A percentile compares a stretch with the other conserved stretches of the same genome.
phyloP scores from a whole-genome alignment of 1,140 invertebrate species.

The Agraylea sexmaculata region DNA sequence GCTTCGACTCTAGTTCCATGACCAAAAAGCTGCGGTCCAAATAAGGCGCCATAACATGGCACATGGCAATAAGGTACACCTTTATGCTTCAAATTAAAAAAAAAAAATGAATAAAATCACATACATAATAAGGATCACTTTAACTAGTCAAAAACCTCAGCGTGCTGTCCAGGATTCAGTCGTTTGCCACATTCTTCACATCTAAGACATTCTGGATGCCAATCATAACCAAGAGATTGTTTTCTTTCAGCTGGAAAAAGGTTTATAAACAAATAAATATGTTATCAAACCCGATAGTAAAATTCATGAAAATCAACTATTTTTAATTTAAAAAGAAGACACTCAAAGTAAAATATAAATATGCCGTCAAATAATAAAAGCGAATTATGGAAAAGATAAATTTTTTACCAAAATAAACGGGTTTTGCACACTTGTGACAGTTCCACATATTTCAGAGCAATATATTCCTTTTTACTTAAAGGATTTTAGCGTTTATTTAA shows the following conservation, averaged over 20 bases:
- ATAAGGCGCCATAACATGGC: slow-evolving; percentile 79
- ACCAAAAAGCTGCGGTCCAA: slow-evolving; percentile 76
- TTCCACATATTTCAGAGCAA: slow-evolving; percentile 56
- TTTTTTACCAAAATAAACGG: slow-evolving; percentile 69
- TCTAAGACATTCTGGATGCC: slow-evolving; percentile 82
- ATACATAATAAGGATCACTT: slow-evolving; percentile 1
- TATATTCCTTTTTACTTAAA: too few species aligned
- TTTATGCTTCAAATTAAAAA: slow-evolving; percentile 56
- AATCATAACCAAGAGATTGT: slow-evolving; percentile 83
- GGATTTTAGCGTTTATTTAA: too few species aligned
- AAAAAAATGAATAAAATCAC: slow-evolving; percentile 7
- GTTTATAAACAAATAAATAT: slow-evolving; percentile 11
- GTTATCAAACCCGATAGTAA: background rate
- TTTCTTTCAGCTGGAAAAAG: slow-evolving; percentile 70
- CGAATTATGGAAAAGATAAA: slow-evolving; percentile 11
- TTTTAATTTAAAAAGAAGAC: background rate
- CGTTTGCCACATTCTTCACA: slow-evolving; percentile 86
- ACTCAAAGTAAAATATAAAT: slow-evolving; percentile 12
- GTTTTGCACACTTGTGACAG: slow-evolving; percentile 78
- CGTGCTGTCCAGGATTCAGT: slow-evolving; percentile 79
- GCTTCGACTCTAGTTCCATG: slow-evolving; percentile 79
- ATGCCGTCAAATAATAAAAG: slow-evolving; percentile 1
- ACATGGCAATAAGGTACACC: slow-evolving; percentile 84
- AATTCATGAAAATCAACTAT: background rate
- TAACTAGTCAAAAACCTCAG: slow-evolving; percentile 48